phyloP scores from a whole-genome alignment of 2,797 vertebrate species.

The Chromobotia macracanthus region DNA sequence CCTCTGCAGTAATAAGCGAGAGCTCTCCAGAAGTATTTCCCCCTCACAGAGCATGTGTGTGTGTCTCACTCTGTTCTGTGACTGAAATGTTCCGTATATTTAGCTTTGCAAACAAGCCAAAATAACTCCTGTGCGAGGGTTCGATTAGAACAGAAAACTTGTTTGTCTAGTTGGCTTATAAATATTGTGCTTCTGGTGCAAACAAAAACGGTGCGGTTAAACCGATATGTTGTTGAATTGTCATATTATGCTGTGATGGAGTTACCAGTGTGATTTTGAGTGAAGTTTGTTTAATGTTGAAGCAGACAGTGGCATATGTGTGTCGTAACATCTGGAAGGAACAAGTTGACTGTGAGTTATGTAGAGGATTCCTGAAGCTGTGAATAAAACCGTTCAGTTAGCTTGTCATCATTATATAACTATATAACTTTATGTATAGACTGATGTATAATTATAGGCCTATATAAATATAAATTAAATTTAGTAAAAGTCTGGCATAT shows the following conservation, averaged over 20 bases:
- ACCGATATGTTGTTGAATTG: not conserved
- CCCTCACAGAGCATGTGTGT: slow-evolving; percentile 7
- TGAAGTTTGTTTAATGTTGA: not conserved
- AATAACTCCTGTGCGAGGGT: not conserved
- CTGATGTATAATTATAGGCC: no score
- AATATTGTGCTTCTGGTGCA: not conserved
- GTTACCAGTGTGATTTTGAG: not conserved
- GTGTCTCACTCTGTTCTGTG: not conserved
- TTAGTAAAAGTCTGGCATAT: not conserved
- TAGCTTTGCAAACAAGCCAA: not conserved
- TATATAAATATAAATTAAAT: not conserved
- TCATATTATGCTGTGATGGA: not conserved
- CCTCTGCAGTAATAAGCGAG: not conserved
- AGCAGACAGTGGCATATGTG: not conserved
- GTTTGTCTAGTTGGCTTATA: slow-evolving; percentile 4
- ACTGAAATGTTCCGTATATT: not conserved
- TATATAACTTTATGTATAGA: no score
- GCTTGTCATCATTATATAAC: no score
- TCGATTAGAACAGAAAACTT: not conserved
- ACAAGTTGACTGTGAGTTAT: slow-evolving; percentile 1
- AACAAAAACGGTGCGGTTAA: not conserved
- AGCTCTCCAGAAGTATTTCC: not conserved
- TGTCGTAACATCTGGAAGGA: slow-evolving; percentile 7
- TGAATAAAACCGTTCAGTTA: no score
- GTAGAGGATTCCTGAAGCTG: no score